A percentile compares a stretch with the other conserved stretches of the same genome.
Conservation (phyloP, 2,797 vertebrate genomes). For the Poecilia picta region DNA sequence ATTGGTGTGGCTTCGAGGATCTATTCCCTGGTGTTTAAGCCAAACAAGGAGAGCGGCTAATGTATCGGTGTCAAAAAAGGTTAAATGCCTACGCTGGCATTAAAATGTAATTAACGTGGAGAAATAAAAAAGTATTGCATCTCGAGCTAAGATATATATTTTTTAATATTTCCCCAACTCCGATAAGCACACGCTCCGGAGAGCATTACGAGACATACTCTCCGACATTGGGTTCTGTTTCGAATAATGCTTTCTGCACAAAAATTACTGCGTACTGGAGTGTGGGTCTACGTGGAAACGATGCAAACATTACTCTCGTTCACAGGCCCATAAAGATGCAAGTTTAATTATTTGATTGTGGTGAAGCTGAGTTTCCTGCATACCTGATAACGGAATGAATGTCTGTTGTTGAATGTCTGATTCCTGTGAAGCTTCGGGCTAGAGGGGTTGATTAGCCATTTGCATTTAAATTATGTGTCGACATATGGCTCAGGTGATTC, state of each 20-base stretch:
- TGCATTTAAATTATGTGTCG: conserved; percentile 79
- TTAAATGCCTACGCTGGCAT: conserved; percentile 57
- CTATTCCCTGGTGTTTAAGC: conserved; percentile 53
- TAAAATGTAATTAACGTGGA: conserved; percentile 62
- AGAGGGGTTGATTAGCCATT: conserved; percentile 65
- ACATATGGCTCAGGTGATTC: conserved; percentile 38
- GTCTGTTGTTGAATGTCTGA: conserved; percentile 22
- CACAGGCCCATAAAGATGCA: conserved; percentile 30
- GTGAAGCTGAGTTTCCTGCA: conserved; percentile 42
- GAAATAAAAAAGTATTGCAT: conserved; percentile 8
- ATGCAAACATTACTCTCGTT: conserved; percentile 20
- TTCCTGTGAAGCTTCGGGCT: conserved; percentile 49
- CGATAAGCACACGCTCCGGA: neutral
- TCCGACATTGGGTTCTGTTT: neutral
- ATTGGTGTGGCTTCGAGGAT: conserved; percentile 61
- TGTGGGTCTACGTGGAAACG: neutral
- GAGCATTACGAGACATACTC: neutral
- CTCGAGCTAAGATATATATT: neutral
- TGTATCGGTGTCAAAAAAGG: conserved; percentile 68
- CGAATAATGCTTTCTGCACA: conserved; percentile 6
- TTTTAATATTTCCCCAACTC: neutral
- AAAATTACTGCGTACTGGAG: neutral
- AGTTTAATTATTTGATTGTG: conserved; percentile 66
- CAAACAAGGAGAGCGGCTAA: conserved; percentile 55
- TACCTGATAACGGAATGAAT: conserved; percentile 50